Base-by-base conservation (phyloP, 2,888 invertebrate species). In the Diaperis boleti region DNA sequence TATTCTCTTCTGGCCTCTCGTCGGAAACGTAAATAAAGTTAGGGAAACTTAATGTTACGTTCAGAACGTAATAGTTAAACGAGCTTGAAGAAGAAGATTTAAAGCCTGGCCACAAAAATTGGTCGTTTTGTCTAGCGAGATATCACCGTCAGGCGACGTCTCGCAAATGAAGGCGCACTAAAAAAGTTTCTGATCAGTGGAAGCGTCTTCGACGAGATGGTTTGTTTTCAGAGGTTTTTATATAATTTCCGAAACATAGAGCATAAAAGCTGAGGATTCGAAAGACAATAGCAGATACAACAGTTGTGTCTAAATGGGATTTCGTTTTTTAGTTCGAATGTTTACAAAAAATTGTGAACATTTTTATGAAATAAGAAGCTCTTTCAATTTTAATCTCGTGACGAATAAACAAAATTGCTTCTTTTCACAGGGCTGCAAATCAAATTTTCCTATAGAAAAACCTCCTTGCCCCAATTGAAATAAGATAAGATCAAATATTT, bases 1-100 rank as follows among this genome's bases (percentile, higher is more conserved):
- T 68, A 74, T 77, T 76, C 75, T 73, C 71, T 69, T 65, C 29
- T 42, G 39, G 31, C 33, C 50, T 50, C 50, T 50, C 47, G 60
- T 66, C 54, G 64, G 62, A 67, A 64, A 69, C 69, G 65, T 69
- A 70, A 69, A 73, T 70, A 69, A 70, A 72, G 65, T 44, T 67
- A 68, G 69, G 69, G 69, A 71, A 60, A 64, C 65, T 68, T 68
- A 68, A 68, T 69, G 66, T 61, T 59, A 59, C 59, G 42, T 60
- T 56, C 57, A 62, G 45, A 67, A 69, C 64, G 68, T 64, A 62
- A 67, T 66, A 67, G 70, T 72, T 70, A 69, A 70, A 70, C 72
- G 72, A 67, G 67, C 66, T 68, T 67, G 70, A 69, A 66, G 69
- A 65, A 60, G 65, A 66, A 69, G 72, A 72, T 72, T 72, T 72